These are phyloP conservation scores for Galago senegalensis DNA, from an alignment of 2,797 vertebrate genomes.

Conservation along the genomic window DNA sequence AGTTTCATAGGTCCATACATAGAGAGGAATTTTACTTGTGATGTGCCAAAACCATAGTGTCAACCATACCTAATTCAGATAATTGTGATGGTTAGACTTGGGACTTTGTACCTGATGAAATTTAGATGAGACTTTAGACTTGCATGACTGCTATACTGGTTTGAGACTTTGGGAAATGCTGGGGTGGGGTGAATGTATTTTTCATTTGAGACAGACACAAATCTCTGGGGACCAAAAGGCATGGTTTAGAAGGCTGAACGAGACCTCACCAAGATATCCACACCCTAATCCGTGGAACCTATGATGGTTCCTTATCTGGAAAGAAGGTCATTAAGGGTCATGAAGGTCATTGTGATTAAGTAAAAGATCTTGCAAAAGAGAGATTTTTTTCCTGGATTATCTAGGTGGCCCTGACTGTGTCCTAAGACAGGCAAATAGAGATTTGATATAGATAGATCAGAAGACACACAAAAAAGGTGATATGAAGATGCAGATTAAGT, in stretches of 20 bases:
- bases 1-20: background rate
- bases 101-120: background rate
- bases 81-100: background rate
- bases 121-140: background rate
- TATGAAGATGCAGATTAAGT: background rate
- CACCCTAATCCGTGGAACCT: background rate
- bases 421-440: background rate
- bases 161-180: background rate
- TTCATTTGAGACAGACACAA: background rate
- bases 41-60: background rate
- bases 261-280: background rate
- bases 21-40: background rate
- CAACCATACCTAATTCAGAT: background rate
- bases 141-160: background rate
- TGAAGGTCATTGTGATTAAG: background rate
- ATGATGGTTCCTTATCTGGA: background rate
- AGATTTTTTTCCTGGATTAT: background rate
- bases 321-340: background rate
- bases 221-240: background rate
- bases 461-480: background rate
- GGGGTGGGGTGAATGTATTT: background rate
- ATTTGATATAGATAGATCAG: background rate
- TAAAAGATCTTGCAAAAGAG: background rate
- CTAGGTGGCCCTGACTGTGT: background rate
- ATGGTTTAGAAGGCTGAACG: background rate